phyloP scores from a whole-genome alignment of 2,888 invertebrate species.

The Drosophila nr. perissopoda region DNA sequence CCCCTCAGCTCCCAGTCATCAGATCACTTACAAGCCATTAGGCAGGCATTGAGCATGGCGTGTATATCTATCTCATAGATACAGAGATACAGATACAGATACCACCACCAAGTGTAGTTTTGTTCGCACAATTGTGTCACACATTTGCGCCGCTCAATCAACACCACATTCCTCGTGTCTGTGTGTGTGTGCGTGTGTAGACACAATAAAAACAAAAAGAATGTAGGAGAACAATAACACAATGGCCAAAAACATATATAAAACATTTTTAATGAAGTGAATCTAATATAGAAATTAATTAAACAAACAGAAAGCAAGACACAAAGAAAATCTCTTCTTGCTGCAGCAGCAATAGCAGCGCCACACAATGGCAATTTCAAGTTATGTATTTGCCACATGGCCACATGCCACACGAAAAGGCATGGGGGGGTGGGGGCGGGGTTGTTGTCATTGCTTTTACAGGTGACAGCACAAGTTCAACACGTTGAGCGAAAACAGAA shows the following conservation, averaged over 20 bases:
- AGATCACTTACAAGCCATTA: conserved; percentile 74
- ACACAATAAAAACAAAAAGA: conserved; percentile 37
- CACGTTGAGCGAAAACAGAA: conserved; percentile 74
- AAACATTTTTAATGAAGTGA: conserved; percentile 73
- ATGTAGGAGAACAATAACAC: conserved; percentile 7
- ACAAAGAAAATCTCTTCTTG: conserved; percentile 29
- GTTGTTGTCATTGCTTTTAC: conserved; percentile 66
- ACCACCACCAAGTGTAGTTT: conserved; percentile 10
- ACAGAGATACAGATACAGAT: conserved; percentile 15
- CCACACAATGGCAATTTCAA: conserved; percentile 55
- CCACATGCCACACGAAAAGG: conserved; percentile 7
- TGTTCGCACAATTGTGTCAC: conserved; percentile 27
- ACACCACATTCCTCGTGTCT: conserved; percentile 19
- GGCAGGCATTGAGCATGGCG: conserved; percentile 31
- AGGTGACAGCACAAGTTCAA: conserved; percentile 79
- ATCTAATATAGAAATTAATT: conserved; percentile 79
- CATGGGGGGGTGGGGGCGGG: background rate
- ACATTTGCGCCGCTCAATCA: conserved; percentile 70
- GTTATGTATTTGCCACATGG: conserved; percentile 58
- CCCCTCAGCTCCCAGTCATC: conserved; percentile 15
- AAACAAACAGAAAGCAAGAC: conserved; percentile 46
- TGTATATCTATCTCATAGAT: conserved; percentile 36
- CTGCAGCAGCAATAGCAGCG: conserved; percentile 23
- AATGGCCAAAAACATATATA: conserved; percentile 30
- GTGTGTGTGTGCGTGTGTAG: background rate